These are phyloP conservation scores for Herminia tarsipennalis DNA, from an alignment of 2,888 invertebrate genomes.

Conservation along the genomic window DNA sequence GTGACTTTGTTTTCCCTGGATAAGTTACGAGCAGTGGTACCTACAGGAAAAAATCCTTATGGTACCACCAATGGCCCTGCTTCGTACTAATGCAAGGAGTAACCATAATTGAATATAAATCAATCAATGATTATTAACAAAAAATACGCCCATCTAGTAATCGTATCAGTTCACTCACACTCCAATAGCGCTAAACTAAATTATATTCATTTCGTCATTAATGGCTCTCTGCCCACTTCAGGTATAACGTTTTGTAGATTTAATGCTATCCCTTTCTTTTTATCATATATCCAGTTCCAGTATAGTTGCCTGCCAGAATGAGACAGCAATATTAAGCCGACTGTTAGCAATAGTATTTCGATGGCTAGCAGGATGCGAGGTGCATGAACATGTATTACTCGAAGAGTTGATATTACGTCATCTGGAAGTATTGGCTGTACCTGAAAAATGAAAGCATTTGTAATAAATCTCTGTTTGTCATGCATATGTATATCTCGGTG, in stretches of 20 bases:
- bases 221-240: constrained; percentile 20
- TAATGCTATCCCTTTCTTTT: constrained; percentile 13
- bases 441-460: constrained; percentile 43
- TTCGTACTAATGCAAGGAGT: no score
- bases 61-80: no score
- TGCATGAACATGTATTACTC: constrained; percentile 40
- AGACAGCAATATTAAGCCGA: constrained; percentile 23
- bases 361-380: constrained; percentile 42
- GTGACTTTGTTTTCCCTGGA: no score
- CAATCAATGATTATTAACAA: no score
- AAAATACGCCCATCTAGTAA: no score
- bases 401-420: constrained; percentile 31
- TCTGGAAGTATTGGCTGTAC: constrained; percentile 51
- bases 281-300: constrained; percentile 21
- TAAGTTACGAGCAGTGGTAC: no score
- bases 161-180: no score
- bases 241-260: constrained; percentile 5
- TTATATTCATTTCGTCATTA: constrained; percentile 12
- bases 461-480: no score
- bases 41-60: no score
- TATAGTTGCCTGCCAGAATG: constrained; percentile 26
- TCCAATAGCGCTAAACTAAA: background rate
- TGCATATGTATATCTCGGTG: no score
- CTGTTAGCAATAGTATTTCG: constrained; percentile 27
- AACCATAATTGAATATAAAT: no score